Percentiles rank a stretch among this genome's conserved stretches.
Conservation (phyloP, 2,797 vertebrate genomes). For the Caiman crocodilus region DNA sequence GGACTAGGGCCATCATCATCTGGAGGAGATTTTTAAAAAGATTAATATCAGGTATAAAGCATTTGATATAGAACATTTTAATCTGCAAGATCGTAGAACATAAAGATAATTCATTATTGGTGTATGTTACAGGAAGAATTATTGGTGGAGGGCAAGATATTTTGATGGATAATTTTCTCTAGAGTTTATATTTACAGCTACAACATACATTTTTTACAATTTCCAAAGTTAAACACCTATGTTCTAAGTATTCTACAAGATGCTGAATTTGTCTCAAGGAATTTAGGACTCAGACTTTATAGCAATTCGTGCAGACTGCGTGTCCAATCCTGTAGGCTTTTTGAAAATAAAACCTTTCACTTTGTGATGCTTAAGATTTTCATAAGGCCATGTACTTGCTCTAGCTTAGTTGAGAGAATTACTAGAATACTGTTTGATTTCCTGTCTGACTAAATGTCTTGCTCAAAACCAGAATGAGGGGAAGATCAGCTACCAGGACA, state of each 20-base stretch:
- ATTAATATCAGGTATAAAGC: not conserved
- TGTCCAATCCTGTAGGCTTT: not conserved
- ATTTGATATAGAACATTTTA: not conserved
- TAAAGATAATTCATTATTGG: not conserved
- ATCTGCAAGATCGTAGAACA: not conserved
- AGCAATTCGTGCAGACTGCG: not conserved
- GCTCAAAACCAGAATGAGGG: not conserved
- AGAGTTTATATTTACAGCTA: too few species aligned
- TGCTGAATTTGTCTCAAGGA: not conserved
- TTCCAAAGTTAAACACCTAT: too few species aligned
- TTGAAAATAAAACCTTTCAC: not conserved
- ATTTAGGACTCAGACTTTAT: not conserved
- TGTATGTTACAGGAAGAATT: not conserved
- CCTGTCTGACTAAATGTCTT: not conserved
- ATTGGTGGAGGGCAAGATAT: too few species aligned
- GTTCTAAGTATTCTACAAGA: not conserved
- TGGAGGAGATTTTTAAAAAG: slow-evolving; percentile 58
- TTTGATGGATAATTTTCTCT: too few species aligned
- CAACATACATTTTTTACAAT: too few species aligned
- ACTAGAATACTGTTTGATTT: not conserved
- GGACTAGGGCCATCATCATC: slow-evolving; percentile 94
- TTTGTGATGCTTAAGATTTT: not conserved
- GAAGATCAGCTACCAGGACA: not conserved
- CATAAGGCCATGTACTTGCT: not conserved
- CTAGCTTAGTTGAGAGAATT: not conserved